Base-by-base conservation (phyloP, 2,797 vertebrate species). In the Champsocephalus gunnari region DNA sequence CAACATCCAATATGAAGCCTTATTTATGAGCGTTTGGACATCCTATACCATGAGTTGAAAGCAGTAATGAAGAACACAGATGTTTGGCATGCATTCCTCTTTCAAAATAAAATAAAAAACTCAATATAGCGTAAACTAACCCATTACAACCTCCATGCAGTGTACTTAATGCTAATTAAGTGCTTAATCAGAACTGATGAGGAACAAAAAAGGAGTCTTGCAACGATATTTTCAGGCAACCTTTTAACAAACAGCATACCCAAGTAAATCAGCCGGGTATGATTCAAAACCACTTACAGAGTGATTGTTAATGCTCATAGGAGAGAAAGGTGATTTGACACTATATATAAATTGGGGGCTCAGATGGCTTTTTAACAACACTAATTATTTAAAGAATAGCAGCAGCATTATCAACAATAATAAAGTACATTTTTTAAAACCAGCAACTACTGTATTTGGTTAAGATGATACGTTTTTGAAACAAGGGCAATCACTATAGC, bases 111-210 rank as follows among this genome's bases (percentile, higher is more conserved):
- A 77, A 51, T 12, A 12, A 48, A 44, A 47, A 62, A 16, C 48
- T 63, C 43, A 49, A 44, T 3, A 53, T 61, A 21, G 43, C 28
- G 5, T 54, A 38, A 49, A 11, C 1, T 4, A 55, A 57, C 8
- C n/a, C 12, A 51, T 60, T 38, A 14, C 44, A 68, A 16, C 28
- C 55, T 41, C 32, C 50, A 50, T 50, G 21, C 17, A 21, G 28
- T 34, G 21, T n/a, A 12, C 12, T 51, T 14, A 19, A 24, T 10
- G 11, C 17, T 44, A 71, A 67, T 68, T 48, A 55, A 50, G 12
- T 21, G 28, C 71, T 34, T 79, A 59, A 72, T 79, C 71, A 65
- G 9, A 65, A 45, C 14, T 64, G 12, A 66, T 71, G 44, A 9
- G 44, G 14, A 44, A 13, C 24, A 55, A 9, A n/a, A 64, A 70